phyloP scores from a whole-genome alignment of 2,888 invertebrate species.

The Willowsia nigromaculata region DNA sequence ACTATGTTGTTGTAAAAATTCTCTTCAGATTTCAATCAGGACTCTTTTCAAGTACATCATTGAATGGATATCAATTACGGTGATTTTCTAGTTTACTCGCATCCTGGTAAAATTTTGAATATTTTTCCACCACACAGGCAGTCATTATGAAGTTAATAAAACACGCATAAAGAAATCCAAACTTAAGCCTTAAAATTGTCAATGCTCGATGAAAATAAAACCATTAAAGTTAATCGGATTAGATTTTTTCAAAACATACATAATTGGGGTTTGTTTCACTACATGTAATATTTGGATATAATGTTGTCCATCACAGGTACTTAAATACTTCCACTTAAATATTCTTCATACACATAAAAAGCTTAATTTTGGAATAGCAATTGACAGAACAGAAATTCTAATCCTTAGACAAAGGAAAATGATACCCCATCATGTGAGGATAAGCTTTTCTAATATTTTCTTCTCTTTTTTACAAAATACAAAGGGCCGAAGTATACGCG shows the following conservation, averaged over 20 bases:
- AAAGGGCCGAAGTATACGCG: constrained; percentile 68
- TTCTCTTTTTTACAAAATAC: constrained; percentile 66
- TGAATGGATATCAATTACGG: background rate
- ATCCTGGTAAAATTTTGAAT: background rate
- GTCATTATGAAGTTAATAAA: background rate
- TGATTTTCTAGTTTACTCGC: background rate
- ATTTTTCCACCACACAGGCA: constrained; percentile 30
- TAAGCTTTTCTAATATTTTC: constrained; percentile 64
- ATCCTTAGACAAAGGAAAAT: constrained; percentile 60
- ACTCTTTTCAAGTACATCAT: background rate
- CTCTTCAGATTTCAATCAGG: background rate
- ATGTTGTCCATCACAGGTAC: no score
- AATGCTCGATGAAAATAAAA: constrained; percentile 40
- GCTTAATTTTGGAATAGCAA: constrained; percentile 51
- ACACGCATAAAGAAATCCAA: constrained; percentile 32
- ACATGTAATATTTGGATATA: constrained; percentile 15
- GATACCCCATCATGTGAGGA: constrained; percentile 70
- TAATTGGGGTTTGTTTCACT: constrained; percentile 27
- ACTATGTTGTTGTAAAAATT: background rate
- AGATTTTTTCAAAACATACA: constrained; percentile 48
- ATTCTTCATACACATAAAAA: background rate
- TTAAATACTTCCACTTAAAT: background rate
- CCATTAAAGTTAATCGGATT: constrained; percentile 52
- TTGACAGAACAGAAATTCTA: constrained; percentile 52
- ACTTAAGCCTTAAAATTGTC: constrained; percentile 47